These are phyloP conservation scores for Rhopalosiphum maidis DNA, from an alignment of 1,140 invertebrate species.

Conservation along the genomic window DNA sequence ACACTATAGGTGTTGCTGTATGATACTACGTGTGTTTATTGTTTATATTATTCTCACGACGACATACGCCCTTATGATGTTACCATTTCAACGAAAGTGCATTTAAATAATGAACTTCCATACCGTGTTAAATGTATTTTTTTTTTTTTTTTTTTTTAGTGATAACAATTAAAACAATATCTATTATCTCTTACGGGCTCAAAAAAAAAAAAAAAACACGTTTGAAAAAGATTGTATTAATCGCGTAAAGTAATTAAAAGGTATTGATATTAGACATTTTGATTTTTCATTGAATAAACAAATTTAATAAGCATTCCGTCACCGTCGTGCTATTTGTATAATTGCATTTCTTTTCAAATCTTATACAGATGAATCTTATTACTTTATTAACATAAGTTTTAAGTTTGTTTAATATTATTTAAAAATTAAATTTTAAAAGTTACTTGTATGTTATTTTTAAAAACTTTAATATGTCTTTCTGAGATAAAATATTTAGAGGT, in stretches of 20 bases:
- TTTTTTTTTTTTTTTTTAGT: too few species aligned
- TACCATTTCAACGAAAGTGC: neutral
- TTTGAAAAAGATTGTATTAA: neutral
- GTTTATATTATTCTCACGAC: too few species aligned
- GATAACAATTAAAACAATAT: too few species aligned
- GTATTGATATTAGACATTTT: neutral
- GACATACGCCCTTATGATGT: too few species aligned
- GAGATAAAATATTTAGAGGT: neutral
- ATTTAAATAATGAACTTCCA: neutral
- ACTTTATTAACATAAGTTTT: too few species aligned
- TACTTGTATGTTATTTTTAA: neutral
- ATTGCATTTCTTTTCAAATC: neutral
- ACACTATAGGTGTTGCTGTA: too few species aligned
- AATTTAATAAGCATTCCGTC: too few species aligned
- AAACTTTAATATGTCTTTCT: neutral
- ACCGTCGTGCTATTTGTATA: neutral
- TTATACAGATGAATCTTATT: too few species aligned
- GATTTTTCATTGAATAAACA: neutral
- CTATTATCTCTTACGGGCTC: too few species aligned
- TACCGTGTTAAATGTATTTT: neutral
- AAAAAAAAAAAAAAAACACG: too few species aligned
- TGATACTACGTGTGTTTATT: neutral
- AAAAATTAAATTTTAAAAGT: neutral
- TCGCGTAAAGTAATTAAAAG: neutral
- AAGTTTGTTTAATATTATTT: neutral